Evolutionary conservation across 2,797 vertebrate species (phyloP).

Genomic region (Chloroceryle inda): DNA sequence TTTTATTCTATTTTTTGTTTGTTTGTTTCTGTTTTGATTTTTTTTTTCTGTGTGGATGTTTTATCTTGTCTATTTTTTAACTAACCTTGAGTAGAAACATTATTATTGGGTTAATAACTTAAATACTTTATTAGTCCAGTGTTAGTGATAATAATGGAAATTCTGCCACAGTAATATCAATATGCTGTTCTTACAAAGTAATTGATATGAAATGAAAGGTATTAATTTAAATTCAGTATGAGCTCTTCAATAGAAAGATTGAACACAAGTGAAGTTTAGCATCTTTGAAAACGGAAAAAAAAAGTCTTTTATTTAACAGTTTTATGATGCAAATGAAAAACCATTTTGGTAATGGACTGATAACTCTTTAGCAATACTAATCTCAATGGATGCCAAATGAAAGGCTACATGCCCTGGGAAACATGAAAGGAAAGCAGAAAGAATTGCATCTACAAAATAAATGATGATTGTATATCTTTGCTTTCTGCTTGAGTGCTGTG

Average conservation of each 20-base stretch:
- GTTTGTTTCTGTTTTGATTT: too few relatives aligned
- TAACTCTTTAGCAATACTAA: neutral
- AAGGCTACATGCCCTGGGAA: neutral
- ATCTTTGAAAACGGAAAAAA: neutral
- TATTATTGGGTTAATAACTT: neutral
- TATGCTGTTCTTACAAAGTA: neutral
- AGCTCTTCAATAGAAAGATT: neutral
- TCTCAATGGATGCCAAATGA: neutral
- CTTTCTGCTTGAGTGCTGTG: neutral
- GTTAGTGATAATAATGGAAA: neutral
- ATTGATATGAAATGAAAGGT: neutral
- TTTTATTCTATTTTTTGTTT: too few relatives aligned
- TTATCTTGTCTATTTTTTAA: neutral
- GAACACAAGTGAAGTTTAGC: neutral
- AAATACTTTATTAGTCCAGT: neutral
- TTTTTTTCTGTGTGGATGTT: neutral
- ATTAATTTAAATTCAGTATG: neutral
- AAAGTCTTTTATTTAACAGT: neutral
- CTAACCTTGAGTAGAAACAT: neutral
- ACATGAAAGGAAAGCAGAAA: neutral
- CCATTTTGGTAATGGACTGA: neutral
- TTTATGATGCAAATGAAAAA: neutral
- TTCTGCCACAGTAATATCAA: neutral
- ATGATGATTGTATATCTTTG: neutral
- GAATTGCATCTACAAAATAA: neutral